These are phyloP conservation scores for Nebria ingens DNA, from an alignment of 1,140 invertebrate species.

Conservation along the genomic window DNA sequence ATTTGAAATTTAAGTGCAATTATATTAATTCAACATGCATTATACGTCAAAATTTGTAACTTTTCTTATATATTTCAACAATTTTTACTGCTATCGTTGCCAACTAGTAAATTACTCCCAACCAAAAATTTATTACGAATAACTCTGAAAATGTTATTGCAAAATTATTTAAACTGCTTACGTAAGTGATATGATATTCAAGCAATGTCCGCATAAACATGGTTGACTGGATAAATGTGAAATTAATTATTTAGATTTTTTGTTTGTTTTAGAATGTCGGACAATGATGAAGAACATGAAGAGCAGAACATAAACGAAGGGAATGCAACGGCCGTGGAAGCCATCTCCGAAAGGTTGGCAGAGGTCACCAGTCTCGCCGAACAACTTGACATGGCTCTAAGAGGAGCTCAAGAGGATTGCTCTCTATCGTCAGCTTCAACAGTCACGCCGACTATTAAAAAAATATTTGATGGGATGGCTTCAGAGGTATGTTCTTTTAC, in stretches of 20 bases:
- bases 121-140: too few species aligned
- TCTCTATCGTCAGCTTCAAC: slow-evolving; percentile 21
- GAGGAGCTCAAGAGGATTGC: slow-evolving; percentile 37
- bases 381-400: slow-evolving; percentile 47
- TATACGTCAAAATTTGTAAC: too few species aligned
- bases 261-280: slow-evolving; percentile 30
- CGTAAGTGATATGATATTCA: too few species aligned
- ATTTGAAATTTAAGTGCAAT: too few species aligned
- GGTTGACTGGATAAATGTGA: not conserved
- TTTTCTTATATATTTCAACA: too few species aligned
- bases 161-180: too few species aligned
- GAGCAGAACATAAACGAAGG: slow-evolving; percentile 18
- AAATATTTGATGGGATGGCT: slow-evolving; percentile 19
- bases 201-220: too few species aligned
- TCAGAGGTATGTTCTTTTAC: too few species aligned
- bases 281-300: slow-evolving; percentile 18
- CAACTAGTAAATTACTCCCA: too few species aligned
- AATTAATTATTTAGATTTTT: slow-evolving; percentile 4
- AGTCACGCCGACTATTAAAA: slow-evolving; percentile 21
- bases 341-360: slow-evolving; percentile 50
- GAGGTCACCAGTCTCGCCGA: slow-evolving; percentile 56
- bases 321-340: slow-evolving; percentile 51
- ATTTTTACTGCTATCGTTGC: too few species aligned
- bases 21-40: too few species aligned
- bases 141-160: too few species aligned